Evolutionary conservation across 2,113 vertebrate species (phyloP).

Genomic region (Mobula hypostoma): DNA sequence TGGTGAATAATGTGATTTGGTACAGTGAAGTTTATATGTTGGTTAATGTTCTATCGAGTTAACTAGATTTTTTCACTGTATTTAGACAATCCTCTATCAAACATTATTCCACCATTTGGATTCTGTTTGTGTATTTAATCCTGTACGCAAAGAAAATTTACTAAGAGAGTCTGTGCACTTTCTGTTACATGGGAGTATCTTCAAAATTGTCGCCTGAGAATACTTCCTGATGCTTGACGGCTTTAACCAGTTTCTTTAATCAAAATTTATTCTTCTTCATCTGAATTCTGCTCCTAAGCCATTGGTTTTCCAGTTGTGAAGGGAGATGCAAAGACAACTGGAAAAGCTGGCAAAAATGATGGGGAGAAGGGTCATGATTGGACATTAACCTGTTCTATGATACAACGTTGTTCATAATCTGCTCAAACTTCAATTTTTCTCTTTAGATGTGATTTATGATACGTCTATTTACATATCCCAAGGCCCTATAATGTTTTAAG

Average conservation of each 20-base stretch:
- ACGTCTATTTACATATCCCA: not conserved
- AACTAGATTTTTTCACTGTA: constrained; percentile 8
- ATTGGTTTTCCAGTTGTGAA: not conserved
- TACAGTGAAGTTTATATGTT: constrained; percentile 33
- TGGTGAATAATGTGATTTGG: constrained; percentile 33
- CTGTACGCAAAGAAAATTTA: not conserved
- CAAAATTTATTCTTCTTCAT: not conserved
- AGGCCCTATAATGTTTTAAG: not conserved
- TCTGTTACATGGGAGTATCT: not conserved
- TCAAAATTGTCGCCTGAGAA: not conserved
- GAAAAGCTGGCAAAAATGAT: not conserved
- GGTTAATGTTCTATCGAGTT: constrained; percentile 14
- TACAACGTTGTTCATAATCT: not conserved
- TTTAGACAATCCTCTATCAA: not conserved
- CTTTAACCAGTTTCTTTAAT: not conserved
- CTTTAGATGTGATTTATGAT: not conserved
- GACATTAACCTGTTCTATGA: not conserved
- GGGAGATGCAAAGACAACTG: not conserved
- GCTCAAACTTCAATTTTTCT: not conserved
- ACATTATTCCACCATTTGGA: not conserved
- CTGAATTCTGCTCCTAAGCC: not conserved
- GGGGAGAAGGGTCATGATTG: not conserved
- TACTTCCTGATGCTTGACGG: not conserved
- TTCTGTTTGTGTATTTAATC: constrained; percentile 4
- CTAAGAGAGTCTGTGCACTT: not conserved